Evolutionary conservation across 2,797 vertebrate genomes (phyloP).

Genomic region (Valencia hispanica): DNA sequence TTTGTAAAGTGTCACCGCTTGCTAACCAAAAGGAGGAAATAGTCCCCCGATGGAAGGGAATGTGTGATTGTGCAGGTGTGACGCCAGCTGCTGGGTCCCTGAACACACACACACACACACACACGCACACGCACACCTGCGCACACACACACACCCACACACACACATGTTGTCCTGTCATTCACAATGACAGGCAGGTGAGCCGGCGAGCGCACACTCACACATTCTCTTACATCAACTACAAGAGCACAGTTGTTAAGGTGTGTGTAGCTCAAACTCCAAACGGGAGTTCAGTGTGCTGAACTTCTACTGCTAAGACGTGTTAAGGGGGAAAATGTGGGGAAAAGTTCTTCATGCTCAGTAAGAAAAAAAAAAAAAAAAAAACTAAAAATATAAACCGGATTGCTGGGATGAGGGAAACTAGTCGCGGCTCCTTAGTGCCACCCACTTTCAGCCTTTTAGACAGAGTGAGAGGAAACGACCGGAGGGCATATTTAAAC

Average conservation of each 20-base stretch:
- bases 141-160: slow-evolving; percentile 6
- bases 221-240: slow-evolving; percentile 62
- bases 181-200: slow-evolving; percentile 80
- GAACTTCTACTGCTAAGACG: slow-evolving; percentile 50
- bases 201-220: slow-evolving; percentile 50
- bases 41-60: slow-evolving; percentile 54
- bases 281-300: slow-evolving; percentile 44
- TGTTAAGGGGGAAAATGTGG: slow-evolving; percentile 14
- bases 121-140: not conserved
- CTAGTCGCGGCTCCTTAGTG: slow-evolving; percentile 32
- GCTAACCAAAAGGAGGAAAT: slow-evolving; percentile 59
- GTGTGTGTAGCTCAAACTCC: slow-evolving; percentile 67
- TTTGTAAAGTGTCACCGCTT: slow-evolving; percentile 63
- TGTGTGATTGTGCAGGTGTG: slow-evolving; percentile 76
- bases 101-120: slow-evolving; percentile 27
- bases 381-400: slow-evolving; percentile 54
- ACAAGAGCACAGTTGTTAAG: slow-evolving; percentile 62
- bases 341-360: slow-evolving; percentile 44
- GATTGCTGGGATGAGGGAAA: slow-evolving; percentile 50
- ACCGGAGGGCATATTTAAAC: slow-evolving; percentile 74
- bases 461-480: slow-evolving; percentile 47
- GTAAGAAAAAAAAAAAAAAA: too few relatives aligned
- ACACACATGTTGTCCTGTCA: slow-evolving; percentile 62
- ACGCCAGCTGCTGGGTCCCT: slow-evolving; percentile 74
- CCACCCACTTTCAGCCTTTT: slow-evolving; percentile 69